Conservation (phyloP, 2,113 vertebrate species). For the Acrocephalus arundinaceus region DNA sequence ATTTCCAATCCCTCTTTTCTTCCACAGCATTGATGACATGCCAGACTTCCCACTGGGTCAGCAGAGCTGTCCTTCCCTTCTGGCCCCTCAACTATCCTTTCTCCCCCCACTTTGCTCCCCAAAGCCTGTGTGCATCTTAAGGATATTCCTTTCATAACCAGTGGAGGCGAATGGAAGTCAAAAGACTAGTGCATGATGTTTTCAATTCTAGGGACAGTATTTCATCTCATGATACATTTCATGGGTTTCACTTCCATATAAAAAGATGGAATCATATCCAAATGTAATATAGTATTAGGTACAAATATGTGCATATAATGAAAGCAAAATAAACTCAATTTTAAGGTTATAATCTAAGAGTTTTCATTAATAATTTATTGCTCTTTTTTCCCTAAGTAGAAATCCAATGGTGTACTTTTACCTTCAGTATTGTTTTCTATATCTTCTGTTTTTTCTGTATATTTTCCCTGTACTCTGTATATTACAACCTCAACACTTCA, state of each 20-base stretch:
- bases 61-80: neutral
- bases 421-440: neutral
- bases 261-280: neutral
- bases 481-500: neutral
- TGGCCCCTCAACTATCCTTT: rapidly evolving
- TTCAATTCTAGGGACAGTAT: neutral
- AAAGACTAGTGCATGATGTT: neutral
- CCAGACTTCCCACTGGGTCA: neutral
- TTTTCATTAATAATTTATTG: neutral
- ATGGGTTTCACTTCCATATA: neutral
- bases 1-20: neutral
- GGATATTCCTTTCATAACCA: neutral
- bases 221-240: neutral
- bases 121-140: neutral
- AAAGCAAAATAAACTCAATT: neutral
- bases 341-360: neutral
- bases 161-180: neutral
- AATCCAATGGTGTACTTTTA: neutral
- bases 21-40: neutral
- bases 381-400: neutral
- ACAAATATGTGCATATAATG: neutral
- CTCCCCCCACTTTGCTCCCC: neutral
- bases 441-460: neutral
- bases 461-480: neutral
- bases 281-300: neutral